Evolutionary conservation across 2,113 vertebrate genomes (phyloP).

Genomic region (Pelodiscus sinensis): DNA sequence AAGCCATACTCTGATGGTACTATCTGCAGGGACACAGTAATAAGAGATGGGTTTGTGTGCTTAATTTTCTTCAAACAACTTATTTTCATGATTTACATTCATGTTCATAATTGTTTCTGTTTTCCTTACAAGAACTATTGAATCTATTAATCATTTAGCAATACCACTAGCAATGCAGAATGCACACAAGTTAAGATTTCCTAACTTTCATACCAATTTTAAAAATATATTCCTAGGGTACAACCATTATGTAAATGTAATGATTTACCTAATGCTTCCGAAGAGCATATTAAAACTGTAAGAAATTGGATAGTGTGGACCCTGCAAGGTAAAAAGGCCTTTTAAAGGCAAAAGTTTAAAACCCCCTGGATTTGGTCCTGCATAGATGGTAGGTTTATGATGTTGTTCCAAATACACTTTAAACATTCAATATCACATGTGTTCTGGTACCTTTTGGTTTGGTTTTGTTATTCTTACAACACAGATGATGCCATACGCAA

Average conservation of each 20-base stretch:
- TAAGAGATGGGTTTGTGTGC: background rate
- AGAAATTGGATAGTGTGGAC: background rate
- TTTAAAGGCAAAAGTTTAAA: background rate
- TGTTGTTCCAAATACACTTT: constrained; percentile 12
- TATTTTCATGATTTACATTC: background rate
- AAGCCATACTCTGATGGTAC: background rate
- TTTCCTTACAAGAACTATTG: background rate
- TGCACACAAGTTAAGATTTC: background rate
- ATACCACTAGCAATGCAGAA: background rate
- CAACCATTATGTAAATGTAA: too few relatives aligned
- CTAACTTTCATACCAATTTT: too few relatives aligned
- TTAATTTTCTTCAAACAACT: background rate
- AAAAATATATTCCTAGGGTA: too few relatives aligned
- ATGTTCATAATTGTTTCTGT: background rate
- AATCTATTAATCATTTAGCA: background rate
- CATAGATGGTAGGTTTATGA: background rate
- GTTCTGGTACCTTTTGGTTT: background rate
- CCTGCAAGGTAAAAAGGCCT: background rate
- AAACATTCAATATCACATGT: background rate
- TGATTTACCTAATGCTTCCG: background rate
- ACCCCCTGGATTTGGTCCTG: background rate
- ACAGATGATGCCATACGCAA: background rate
- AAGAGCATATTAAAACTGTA: background rate
- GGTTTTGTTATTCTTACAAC: background rate
- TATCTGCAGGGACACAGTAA: background rate